These are phyloP conservation scores for Pseudanteris insignis DNA, from an alignment of 2,888 invertebrate genomes.

Conservation along the genomic window DNA sequence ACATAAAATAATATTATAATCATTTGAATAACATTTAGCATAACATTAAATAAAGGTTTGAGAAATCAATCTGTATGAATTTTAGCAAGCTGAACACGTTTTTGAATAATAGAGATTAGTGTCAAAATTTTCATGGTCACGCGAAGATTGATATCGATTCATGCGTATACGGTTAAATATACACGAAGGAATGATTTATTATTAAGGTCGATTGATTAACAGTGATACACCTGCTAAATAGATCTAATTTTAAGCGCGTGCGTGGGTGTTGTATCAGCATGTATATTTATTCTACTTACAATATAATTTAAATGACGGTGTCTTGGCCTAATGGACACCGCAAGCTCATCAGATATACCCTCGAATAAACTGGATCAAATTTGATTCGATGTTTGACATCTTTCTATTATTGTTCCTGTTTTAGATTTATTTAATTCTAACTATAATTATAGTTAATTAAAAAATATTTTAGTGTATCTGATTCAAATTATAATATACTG, in stretches of 20 bases:
- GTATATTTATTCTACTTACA: conserved; percentile 13
- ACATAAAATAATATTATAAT: no score
- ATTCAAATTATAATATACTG: no score
- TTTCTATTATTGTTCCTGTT: no score
- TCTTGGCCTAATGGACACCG: neutral
- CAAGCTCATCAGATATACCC: no score
- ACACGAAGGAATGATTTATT: conserved; percentile 54
- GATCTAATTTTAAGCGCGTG: conserved; percentile 39
- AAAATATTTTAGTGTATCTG: no score
- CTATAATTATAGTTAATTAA: no score
- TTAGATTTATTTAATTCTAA: no score
- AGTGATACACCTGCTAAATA: conserved; percentile 38
- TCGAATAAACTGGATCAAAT: no score
- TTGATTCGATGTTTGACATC: no score
- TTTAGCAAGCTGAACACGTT: conserved; percentile 1
- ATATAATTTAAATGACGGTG: conserved; percentile 9
- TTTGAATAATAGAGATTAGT: conserved; percentile 15
- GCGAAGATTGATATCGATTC: conserved; percentile 25
- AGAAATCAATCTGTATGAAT: neutral
- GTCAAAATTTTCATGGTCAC: conserved; percentile 35
- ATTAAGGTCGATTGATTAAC: conserved; percentile 59
- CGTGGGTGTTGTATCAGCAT: conserved; percentile 34
- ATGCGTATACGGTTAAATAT: conserved; percentile 32
- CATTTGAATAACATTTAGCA: no score
- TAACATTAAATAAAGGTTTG: neutral